Conservation (phyloP, 2,113 vertebrate genomes). For the Vulpes vulpes region DNA sequence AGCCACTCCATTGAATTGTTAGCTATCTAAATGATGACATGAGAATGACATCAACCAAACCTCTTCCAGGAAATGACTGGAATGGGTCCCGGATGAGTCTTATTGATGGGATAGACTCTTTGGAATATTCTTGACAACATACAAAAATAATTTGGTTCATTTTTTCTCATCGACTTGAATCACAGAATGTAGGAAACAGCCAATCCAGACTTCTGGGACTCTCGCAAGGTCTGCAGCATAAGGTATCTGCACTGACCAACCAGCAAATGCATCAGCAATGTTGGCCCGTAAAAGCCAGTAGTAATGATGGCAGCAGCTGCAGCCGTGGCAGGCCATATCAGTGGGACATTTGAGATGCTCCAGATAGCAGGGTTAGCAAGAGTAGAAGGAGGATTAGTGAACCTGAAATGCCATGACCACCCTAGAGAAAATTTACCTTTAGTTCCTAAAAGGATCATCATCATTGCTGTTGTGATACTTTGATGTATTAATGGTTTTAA, state of each 20-base stretch:
- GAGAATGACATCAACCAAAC: not conserved
- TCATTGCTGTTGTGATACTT: not conserved
- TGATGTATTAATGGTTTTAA: not conserved
- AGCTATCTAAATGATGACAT: not conserved
- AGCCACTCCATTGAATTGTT: not conserved
- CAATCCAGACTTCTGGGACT: not conserved
- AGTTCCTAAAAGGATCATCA: not conserved
- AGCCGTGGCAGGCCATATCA: not conserved
- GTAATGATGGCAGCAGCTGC: not conserved
- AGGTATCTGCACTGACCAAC: not conserved
- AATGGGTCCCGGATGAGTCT: not conserved
- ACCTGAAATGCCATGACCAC: not conserved
- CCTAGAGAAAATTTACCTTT: conserved; percentile 21
- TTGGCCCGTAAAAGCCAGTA: not conserved
- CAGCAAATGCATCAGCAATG: not conserved
- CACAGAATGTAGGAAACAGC: not conserved
- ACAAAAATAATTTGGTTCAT: not conserved
- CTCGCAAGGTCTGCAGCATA: not conserved
- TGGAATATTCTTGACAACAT: too few relatives aligned
- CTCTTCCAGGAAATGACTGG: not conserved
- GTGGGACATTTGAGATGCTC: not conserved
- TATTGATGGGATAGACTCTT: too few relatives aligned
- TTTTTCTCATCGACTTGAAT: not conserved
- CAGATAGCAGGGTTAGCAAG: not conserved
- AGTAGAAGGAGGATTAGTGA: not conserved